These are phyloP conservation scores for Talpa occidentalis DNA, from an alignment of 2,113 vertebrate genomes.

Conservation along the genomic window DNA sequence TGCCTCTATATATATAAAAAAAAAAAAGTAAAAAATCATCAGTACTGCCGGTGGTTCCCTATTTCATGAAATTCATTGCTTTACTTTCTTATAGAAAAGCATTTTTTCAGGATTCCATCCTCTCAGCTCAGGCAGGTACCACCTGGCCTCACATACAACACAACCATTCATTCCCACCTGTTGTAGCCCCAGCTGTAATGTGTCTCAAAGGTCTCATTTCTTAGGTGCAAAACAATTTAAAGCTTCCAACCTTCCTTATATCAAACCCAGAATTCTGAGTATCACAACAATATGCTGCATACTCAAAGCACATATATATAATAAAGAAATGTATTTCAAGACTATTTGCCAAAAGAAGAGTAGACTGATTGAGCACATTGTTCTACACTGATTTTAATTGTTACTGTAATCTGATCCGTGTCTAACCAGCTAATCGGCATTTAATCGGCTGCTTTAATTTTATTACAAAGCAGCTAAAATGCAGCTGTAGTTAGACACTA, in stretches of 20 bases:
- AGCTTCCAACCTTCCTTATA: not conserved
- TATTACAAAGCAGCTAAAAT: conserved; percentile 68
- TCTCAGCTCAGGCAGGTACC: not conserved
- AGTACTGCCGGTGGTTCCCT: not conserved
- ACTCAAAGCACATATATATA: not conserved
- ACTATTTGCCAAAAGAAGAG: conserved; percentile 45
- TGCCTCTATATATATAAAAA: too few relatives aligned
- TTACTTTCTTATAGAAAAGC: not conserved
- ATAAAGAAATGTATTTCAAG: conserved; percentile 56
- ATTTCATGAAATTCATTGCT: not conserved
- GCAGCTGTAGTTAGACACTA: conserved; percentile 60
- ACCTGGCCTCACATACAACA: not conserved
- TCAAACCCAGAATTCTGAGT: not conserved
- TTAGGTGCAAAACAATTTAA: not conserved
- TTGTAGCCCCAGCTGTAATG: not conserved
- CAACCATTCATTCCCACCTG: not conserved
- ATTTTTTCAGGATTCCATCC: not conserved
- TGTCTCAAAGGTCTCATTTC: not conserved
- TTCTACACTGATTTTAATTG: conserved; percentile 75
- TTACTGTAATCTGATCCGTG: conserved; percentile 70
- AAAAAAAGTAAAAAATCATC: too few relatives aligned
- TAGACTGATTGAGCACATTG: conserved; percentile 63
- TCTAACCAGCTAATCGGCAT: conserved; percentile 73
- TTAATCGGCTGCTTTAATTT: conserved; percentile 76
- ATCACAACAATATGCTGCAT: not conserved